phyloP scores from a whole-genome alignment of 2,113 vertebrate genomes.

The Bolborhynchus lineola region DNA sequence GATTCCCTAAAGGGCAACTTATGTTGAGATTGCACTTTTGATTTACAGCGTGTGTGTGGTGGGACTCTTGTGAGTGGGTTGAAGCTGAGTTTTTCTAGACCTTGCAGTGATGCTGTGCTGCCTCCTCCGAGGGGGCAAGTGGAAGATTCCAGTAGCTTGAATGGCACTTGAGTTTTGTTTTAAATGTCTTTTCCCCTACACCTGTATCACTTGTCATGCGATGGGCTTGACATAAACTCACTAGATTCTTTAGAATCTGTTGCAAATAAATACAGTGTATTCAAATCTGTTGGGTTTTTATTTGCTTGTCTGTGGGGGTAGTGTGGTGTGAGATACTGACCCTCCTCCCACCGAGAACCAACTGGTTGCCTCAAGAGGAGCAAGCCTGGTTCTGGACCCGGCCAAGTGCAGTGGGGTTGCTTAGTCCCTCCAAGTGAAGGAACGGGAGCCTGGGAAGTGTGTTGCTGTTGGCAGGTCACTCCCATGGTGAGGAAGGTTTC shows the following conservation, averaged over 20 bases:
- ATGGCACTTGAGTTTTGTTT: conserved; percentile 61
- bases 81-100: conserved; percentile 34
- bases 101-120: conserved; percentile 62
- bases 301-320: background rate
- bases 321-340: rapidly evolving
- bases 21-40: conserved; percentile 42
- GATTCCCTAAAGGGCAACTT: background rate
- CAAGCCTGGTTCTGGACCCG: rapidly evolving
- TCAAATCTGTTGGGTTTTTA: conserved; percentile 11
- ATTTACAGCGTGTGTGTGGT: conserved; percentile 16
- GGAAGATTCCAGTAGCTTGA: conserved; percentile 54
- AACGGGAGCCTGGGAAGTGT: background rate
- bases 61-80: conserved; percentile 42
- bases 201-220: conserved; percentile 68
- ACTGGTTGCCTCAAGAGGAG: rapidly evolving
- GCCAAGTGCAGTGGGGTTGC: rapidly evolving
- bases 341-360: background rate
- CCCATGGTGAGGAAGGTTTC: background rate
- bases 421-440: rapidly evolving
- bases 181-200: conserved; percentile 55
- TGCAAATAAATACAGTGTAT: conserved; percentile 75
- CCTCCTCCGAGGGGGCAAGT: conserved; percentile 3
- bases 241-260: conserved; percentile 78
- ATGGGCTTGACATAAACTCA: conserved; percentile 70
- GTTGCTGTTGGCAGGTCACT: background rate